Evolutionary conservation across 2,888 invertebrate species (phyloP).

Genomic region (Eristalis arbustorum): DNA sequence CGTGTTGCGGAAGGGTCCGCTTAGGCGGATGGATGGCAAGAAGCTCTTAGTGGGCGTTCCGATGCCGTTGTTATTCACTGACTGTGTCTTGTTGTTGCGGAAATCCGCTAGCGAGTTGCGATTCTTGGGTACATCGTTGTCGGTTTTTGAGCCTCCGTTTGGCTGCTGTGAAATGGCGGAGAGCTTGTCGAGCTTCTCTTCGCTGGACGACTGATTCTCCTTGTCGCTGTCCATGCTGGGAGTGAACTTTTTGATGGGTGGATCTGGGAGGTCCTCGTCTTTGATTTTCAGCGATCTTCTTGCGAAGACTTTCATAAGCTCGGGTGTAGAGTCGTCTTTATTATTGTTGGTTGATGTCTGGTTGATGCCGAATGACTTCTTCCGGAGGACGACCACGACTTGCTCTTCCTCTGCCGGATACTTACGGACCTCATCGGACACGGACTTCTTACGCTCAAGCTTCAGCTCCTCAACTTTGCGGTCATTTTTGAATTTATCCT

Average conservation of each 20-base stretch:
- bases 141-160: constrained; percentile 50
- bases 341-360: constrained; percentile 63
- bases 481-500: constrained; percentile 76
- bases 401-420: constrained; percentile 46
- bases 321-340: constrained; percentile 86
- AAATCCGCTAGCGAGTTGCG: constrained; percentile 78
- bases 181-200: constrained; percentile 80
- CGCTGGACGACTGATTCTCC: constrained; percentile 84
- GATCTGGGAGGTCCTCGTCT: constrained; percentile 85
- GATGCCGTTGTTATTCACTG: constrained; percentile 56
- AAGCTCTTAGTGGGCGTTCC: constrained; percentile 71
- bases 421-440: constrained; percentile 74
- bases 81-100: constrained; percentile 71
- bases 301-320: constrained; percentile 91
- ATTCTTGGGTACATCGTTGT: constrained; percentile 72
- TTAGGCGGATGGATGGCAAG: constrained; percentile 77
- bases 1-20: constrained; percentile 54
- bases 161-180: constrained; percentile 72
- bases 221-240: constrained; percentile 87
- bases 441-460: constrained; percentile 77
- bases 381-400: constrained; percentile 76
- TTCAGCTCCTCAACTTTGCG: constrained; percentile 75
- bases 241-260: constrained; percentile 80
- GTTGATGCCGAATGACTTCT: constrained; percentile 77
- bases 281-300: constrained; percentile 90